Evolutionary conservation across 1,140 invertebrate genomes (phyloP), one percentile per base, ranked within the genome.

Genomic region (Oryctes rhinoceros): DNA sequence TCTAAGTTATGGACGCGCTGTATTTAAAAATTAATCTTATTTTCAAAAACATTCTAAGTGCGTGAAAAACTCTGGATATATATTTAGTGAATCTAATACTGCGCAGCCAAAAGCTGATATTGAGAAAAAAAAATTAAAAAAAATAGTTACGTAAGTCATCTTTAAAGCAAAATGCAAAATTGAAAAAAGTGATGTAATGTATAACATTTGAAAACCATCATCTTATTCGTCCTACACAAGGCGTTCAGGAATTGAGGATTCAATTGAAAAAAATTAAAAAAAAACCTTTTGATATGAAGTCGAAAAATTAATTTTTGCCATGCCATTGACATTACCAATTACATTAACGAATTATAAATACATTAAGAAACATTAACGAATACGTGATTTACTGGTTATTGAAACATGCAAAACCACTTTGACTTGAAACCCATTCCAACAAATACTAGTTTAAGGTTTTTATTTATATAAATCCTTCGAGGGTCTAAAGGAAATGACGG

Each of bases 131-230:
- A 59, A 6, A 59, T 4, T 20, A 18, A 59, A n/a, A 18, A 59
- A 59, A 59, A 18, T 59, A 6, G 15, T 18, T 18, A 59, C 15
- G 5, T 59, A 59, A 59, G 18, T n/a, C 53, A 18, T 15, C 24
- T 24, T 71, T 15, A 37, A 71, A 71, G 65, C 65, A 30, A 71
- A 30, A 71, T 37, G 24, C 65, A 71, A 71, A 62, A 18, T 20
- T 62, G 20, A 62, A 71, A 71, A 37, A 71, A 71, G 18, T 59
- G 15, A 6, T 71, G 65, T 71, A 71, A 71, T 71, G 65, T 71
- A 71, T 37, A 37, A 37, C 65, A 35, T 71, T 71, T 71, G 65
- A 71, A 71, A 71, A 71, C 35, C 20, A 71, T 71, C 35, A 35
- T 35, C 65, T 37, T 11, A 71, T 7, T 35, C 65, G 30, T 35